Evolutionary conservation across 2,888 invertebrate genomes (phyloP).

Genomic region (Pimpla rufipes): DNA sequence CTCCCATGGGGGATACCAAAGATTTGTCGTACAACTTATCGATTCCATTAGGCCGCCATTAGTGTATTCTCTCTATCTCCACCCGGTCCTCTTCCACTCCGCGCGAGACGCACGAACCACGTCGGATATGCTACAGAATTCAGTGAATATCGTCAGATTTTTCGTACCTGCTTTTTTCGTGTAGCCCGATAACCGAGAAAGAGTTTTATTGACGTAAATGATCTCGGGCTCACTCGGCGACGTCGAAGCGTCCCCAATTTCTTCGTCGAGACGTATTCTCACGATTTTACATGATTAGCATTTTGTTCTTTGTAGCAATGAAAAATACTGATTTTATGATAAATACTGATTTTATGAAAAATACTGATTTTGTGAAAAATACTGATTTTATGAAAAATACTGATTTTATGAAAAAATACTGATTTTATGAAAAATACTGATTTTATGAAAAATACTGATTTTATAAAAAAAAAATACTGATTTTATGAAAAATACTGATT

Average conservation of each 20-base stretch:
- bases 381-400: no score
- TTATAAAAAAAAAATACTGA: no score
- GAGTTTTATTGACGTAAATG: not conserved
- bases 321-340: no score
- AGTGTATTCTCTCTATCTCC: slow-evolving; percentile 61
- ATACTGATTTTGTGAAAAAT: no score
- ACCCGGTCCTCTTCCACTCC: slow-evolving; percentile 11
- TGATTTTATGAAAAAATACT: no score
- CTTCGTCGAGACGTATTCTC: not conserved
- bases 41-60: slow-evolving; percentile 81
- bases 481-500: no score
- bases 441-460: no score
- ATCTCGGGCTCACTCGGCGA: not conserved
- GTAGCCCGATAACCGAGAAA: not conserved
- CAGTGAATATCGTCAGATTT: slow-evolving; percentile 22
- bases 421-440: no score
- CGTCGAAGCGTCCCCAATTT: not conserved
- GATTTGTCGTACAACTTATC: slow-evolving; percentile 80
- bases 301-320: no score
- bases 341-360: no score
- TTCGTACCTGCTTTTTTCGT: not conserved
- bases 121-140: slow-evolving; percentile 13
- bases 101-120: slow-evolving; percentile 41
- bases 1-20: slow-evolving; percentile 66
- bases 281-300: no score